Percentiles rank a stretch among this genome's conserved stretches.
Conservation (phyloP, 1,140 invertebrate genomes). For the Macrosteles quadrilineatus region DNA sequence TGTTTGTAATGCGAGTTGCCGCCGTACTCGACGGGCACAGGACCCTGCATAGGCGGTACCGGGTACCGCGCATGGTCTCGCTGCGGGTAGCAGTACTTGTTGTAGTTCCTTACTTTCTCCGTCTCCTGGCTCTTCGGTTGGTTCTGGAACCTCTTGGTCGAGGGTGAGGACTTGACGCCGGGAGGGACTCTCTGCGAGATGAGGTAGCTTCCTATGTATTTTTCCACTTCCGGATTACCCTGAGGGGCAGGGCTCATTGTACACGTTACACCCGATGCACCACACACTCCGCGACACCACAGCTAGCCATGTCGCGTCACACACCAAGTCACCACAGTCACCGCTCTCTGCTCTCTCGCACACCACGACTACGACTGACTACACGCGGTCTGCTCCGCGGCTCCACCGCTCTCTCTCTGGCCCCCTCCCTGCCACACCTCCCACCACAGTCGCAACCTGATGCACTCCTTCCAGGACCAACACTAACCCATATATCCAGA, state of each 20-base stretch:
- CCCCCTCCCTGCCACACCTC: slow-evolving; percentile 1
- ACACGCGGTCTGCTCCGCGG: background rate
- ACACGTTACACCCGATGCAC: slow-evolving; percentile 17
- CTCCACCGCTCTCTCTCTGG: background rate
- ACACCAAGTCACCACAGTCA: background rate
- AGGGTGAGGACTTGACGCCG: slow-evolving; percentile 39
- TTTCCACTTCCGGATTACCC: slow-evolving; percentile 61
- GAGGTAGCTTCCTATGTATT: slow-evolving; percentile 65
- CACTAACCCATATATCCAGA: slow-evolving; percentile 25
- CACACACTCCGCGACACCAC: slow-evolving; percentile 21
- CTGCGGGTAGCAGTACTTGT: slow-evolving; percentile 38
- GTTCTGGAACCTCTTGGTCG: background rate
- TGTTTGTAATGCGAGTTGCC: slow-evolving; percentile 31
- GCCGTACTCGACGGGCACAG: slow-evolving; percentile 41
- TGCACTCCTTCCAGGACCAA: slow-evolving; percentile 26
- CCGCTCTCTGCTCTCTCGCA: slow-evolving; percentile 10
- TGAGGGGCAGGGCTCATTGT: slow-evolving; percentile 63
- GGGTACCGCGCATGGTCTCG: slow-evolving; percentile 35
- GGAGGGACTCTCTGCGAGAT: slow-evolving; percentile 53
- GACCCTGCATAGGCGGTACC: background rate
- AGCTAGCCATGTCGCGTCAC: background rate
- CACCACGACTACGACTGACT: slow-evolving; percentile 7
- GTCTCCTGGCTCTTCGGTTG: slow-evolving; percentile 33
- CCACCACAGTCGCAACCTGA: slow-evolving; percentile 27
- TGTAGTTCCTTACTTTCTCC: slow-evolving; percentile 37